Conservation (phyloP, 2,888 invertebrate species). For the Pterobdella sp. region DNA sequence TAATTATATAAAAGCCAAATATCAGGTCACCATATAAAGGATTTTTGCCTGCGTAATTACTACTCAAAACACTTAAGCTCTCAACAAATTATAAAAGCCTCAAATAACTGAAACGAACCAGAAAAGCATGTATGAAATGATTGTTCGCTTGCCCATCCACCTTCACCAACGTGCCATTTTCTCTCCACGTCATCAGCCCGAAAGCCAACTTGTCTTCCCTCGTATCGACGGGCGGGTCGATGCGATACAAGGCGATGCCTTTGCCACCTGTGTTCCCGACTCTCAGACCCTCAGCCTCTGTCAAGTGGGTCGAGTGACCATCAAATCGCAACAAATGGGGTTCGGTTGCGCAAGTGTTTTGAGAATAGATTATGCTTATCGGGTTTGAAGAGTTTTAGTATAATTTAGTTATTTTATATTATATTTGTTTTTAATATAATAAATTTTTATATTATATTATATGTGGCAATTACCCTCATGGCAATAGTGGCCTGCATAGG, state of each 20-base stretch:
- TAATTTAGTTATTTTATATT: too few relatives aligned
- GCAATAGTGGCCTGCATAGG: slow-evolving; percentile 43
- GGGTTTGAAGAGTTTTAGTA: too few relatives aligned
- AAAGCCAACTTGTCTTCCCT: slow-evolving; percentile 44
- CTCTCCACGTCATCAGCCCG: slow-evolving; percentile 48
- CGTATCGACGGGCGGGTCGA: slow-evolving; percentile 36
- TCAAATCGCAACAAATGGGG: too few relatives aligned
- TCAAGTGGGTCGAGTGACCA: background rate
- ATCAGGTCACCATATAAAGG: background rate
- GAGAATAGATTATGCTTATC: too few relatives aligned
- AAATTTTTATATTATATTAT: too few relatives aligned
- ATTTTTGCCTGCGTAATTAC: too few relatives aligned
- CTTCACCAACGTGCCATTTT: slow-evolving; percentile 44
- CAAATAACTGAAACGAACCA: slow-evolving; percentile 41
- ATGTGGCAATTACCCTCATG: slow-evolving; percentile 39
- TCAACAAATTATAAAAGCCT: too few relatives aligned
- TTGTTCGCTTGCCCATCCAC: slow-evolving; percentile 41
- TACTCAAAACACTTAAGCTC: too few relatives aligned
- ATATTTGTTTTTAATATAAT: too few relatives aligned
- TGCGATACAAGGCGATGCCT: slow-evolving; percentile 43
- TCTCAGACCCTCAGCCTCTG: slow-evolving; percentile 45
- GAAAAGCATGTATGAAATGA: slow-evolving; percentile 45
- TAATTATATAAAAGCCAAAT: background rate
- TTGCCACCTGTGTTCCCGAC: slow-evolving; percentile 39
- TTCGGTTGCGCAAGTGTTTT: too few relatives aligned